Percentiles rank a stretch among this genome's conserved stretches.
phyloP scores from a whole-genome alignment of 2,113 vertebrate species.

The Puma concolor region DNA sequence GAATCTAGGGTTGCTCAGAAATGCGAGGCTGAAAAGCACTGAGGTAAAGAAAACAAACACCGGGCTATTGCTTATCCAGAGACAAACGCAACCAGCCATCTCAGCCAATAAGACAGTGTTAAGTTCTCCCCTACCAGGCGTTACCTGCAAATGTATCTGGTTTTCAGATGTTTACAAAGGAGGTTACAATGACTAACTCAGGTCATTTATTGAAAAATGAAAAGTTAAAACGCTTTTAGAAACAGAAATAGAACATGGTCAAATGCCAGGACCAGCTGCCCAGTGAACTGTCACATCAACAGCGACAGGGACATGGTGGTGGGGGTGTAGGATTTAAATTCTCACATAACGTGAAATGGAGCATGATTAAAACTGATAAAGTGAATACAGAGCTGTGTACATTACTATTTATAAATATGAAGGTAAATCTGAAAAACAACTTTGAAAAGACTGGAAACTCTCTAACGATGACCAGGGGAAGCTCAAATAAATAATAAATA shows the following conservation, averaged over 20 bases:
- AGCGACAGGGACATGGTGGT: background rate
- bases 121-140: background rate
- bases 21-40: background rate
- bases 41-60: background rate
- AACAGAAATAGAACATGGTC: background rate
- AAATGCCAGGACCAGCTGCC: background rate
- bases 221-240: background rate
- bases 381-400: background rate
- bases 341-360: background rate
- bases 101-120: background rate
- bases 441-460: background rate
- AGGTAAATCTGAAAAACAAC: background rate
- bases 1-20: background rate
- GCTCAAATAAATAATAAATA: no score
- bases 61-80: background rate
- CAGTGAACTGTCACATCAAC: background rate
- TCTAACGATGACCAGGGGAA: background rate
- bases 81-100: background rate
- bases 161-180: conserved; percentile 4
- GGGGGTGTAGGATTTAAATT: background rate
- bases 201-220: background rate
- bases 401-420: background rate
- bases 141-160: background rate
- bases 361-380: background rate
- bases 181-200: background rate